A percentile compares a stretch with the other conserved stretches of the same genome.
Conservation (phyloP, 2,888 invertebrate genomes). For the Conops quadrifasciatus region DNA sequence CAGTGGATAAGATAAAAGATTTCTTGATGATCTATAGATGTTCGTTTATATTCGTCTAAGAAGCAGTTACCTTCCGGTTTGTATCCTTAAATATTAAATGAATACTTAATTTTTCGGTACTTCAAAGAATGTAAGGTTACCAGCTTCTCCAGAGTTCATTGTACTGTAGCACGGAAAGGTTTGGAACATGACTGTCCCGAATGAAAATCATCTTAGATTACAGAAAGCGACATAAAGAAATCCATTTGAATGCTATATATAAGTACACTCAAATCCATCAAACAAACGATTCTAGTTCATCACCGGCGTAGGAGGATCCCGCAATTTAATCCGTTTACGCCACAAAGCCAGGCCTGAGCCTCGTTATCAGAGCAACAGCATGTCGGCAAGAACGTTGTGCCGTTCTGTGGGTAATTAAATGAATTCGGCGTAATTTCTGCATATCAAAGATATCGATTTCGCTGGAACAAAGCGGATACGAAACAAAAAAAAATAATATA, state of each 20-base stretch:
- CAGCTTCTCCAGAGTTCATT: too few species aligned
- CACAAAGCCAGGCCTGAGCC: too few species aligned
- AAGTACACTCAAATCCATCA: slow-evolving; percentile 20
- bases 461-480: background rate
- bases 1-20: too few species aligned
- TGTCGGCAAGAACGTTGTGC: background rate
- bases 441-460: slow-evolving; percentile 32
- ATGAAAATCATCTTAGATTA: background rate
- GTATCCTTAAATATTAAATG: too few species aligned
- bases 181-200: background rate
- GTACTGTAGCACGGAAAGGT: too few species aligned
- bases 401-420: slow-evolving; percentile 23
- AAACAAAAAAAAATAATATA: background rate
- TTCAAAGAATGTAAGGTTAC: too few species aligned
- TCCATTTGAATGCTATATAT: background rate
- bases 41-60: too few species aligned
- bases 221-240: background rate
- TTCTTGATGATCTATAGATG: too few species aligned
- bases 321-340: background rate
- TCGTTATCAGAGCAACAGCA: background rate
- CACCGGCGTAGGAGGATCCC: background rate
- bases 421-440: slow-evolving; percentile 27
- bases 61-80: too few species aligned
- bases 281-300: background rate
- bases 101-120: too few species aligned